Base-by-base conservation (phyloP, 92 coral and sea anemone species). In the Epizoanthus rinbou region DNA sequence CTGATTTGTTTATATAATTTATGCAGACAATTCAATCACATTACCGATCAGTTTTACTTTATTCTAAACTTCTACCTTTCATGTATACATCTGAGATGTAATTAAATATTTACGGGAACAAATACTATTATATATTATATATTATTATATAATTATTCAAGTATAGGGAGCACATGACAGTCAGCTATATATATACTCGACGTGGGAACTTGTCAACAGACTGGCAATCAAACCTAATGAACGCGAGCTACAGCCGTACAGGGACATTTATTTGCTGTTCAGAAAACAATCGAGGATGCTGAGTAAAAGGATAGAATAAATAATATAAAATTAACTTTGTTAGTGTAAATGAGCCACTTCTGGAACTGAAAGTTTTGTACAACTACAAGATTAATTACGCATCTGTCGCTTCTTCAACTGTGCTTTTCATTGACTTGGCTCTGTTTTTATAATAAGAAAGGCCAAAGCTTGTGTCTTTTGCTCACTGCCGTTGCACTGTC, bases 271-370 rank as follows among this genome's bases (percentile, higher is more conserved):
- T 72, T 72, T 72, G 76, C n/a, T 72, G 76, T 37, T 72, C 50
- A 72, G 76, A n/a, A 72, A 72, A 72, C 76, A 72, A 72, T 72
- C 76, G 76, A 72, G 76, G 41, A 72, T 8, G 76, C 76, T 72
- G 58, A 72, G 1, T 8, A 58, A 58, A 72, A 72, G 23, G 76
- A 72, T 72, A 33, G 76, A 72, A 72, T 45, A 45, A 45, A 66
- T 66, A 66, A 66, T 8, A 66, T 18, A 66, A 7, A 66, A 7
- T 66, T 66, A 18, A 57, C 64, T 7, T 57, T 57, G 64, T 57
- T 57, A 9, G 64, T 57, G 64, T 7, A 57, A 57, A 57, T 57
- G 13, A 57, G 64, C 17, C 15, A 57, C 64, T 57, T 57, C 64
- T 57, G 17, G 64, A 57, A 57, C 64, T 57, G 64, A 57, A 57